phyloP scores from a whole-genome alignment of 2,888 invertebrate genomes.

The Clostera curtula region DNA sequence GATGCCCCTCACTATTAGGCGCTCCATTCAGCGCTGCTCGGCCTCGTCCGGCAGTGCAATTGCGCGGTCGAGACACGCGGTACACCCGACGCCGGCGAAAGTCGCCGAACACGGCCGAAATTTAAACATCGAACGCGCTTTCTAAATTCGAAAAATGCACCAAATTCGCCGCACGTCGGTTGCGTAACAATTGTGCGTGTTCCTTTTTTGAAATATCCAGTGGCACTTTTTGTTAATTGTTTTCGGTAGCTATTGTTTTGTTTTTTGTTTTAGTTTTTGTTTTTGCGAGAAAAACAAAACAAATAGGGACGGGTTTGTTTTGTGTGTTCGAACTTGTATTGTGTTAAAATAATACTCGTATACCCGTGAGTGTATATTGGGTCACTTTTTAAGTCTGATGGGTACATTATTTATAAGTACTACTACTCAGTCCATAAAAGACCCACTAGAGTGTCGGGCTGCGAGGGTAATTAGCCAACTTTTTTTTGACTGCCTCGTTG shows the following conservation, averaged over 20 bases:
- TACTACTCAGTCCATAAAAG: no score
- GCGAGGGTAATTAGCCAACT: no score
- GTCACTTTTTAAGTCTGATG: no score
- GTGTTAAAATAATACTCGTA: no score
- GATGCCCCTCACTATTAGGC: slow-evolving; percentile 20
- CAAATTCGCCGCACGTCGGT: slow-evolving; percentile 12
- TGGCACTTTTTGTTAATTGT: neutral
- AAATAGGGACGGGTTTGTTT: no score
- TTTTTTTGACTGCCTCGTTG: no score
- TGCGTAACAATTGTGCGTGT: slow-evolving; percentile 10
- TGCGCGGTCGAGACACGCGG: slow-evolving; percentile 15
- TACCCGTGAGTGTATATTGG: no score
- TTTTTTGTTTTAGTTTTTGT: slow-evolving; percentile 1
- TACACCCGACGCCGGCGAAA: slow-evolving; percentile 19
- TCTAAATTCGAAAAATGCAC: slow-evolving; percentile 26
- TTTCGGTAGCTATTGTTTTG: slow-evolving; percentile 2
- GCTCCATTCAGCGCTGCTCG: slow-evolving; percentile 24
- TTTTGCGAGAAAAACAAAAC: no score
- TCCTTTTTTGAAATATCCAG: slow-evolving; percentile 13
- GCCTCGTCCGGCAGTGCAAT: slow-evolving; percentile 17
- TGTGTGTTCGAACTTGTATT: no score
- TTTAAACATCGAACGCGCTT: slow-evolving; percentile 17
- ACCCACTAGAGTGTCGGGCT: no score
- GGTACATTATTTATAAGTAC: no score
- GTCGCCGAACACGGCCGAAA: slow-evolving; percentile 15